Conservation (phyloP, 2,888 invertebrate species). For the Bellardia pandia region DNA sequence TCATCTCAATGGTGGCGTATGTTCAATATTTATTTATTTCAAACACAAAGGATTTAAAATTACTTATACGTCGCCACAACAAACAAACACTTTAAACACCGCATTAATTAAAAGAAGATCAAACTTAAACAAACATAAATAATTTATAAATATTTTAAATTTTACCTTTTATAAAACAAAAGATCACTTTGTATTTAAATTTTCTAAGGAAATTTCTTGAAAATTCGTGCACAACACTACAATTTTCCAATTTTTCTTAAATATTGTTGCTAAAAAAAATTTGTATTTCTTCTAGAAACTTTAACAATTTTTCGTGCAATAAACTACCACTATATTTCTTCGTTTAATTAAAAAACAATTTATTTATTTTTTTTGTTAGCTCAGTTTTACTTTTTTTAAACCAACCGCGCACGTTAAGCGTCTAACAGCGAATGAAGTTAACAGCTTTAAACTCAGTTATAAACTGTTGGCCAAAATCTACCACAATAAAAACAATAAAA, state of each 20-base stretch:
- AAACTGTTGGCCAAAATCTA: conserved; percentile 61
- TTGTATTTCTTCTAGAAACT: not conserved
- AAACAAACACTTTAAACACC: not conserved
- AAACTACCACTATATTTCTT: not conserved
- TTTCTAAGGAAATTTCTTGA: not conserved
- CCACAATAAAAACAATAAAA: conserved; percentile 7
- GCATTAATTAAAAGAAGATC: too few relatives aligned
- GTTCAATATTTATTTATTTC: conserved; percentile 39
- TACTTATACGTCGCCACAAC: conserved; percentile 51
- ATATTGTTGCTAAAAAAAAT: too few relatives aligned
- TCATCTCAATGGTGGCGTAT: conserved; percentile 43
- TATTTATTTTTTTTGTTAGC: not conserved
- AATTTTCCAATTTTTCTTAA: not conserved
- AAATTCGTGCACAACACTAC: not conserved
- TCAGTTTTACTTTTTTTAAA: conserved; percentile 27
- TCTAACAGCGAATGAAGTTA: conserved; percentile 66
- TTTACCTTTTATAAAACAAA: conserved; percentile 34
- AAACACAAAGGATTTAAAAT: conserved; percentile 49
- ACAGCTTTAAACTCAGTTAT: conserved; percentile 62
- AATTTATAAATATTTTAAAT: not conserved
- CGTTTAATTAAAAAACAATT: not conserved
- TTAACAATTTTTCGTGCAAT: not conserved
- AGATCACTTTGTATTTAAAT: conserved; percentile 8
- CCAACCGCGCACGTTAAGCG: conserved; percentile 62
- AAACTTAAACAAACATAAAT: too few relatives aligned